Base-by-base conservation (phyloP, 2,888 invertebrate species). In the Platypus cylindrus region DNA sequence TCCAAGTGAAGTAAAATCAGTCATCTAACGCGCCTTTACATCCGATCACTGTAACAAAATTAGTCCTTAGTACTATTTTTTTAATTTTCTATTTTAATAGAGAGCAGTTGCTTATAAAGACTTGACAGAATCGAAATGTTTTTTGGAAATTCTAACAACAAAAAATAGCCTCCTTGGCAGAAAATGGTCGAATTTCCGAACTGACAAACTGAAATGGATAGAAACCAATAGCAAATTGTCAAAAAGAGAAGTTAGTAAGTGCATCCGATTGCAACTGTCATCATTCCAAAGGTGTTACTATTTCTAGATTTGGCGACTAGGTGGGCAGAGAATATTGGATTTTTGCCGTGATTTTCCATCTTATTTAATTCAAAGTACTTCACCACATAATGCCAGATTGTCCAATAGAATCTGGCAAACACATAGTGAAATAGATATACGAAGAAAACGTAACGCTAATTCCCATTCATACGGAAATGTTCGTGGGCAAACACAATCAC, bases 401-500 rank as follows among this genome's bases (percentile, higher is more conserved):
- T n/a, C n/a, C n/a, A n/a, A n/a, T n/a, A n/a, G n/a, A n/a, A n/a
- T n/a, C n/a, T 44, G n/a, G n/a, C n/a, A n/a, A n/a, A 27, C 11
- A 18, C 38, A 22, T 42, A 43, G 16, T 34, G 23, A 7, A 27
- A 13, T 38, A 49, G 55, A 40, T 3, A 17, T 20, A 29, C 16
- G 43, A 24, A 25, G 34, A 26, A 38, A 52, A 47, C 45, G 60
- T 16, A 46, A 53, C n/a, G 50, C 53, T 8, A 47, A 49, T 32
- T 50, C 53, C 32, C 55, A 50, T 36, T 56, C 55, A 33, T 47
- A 47, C 22, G 58, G 67, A 26, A 70, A 72, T 14, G 63, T 70
- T 48, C 64, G 79, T 31, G 84, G 84, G 2, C 86, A 86, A 59
- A 84, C 85, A 0, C 86, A 86, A 56, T 83, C 84, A 2, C 86